Evolutionary conservation across 2,888 invertebrate genomes (phyloP), one percentile per base, ranked within the genome.

Genomic region (Erannis defoliaria): DNA sequence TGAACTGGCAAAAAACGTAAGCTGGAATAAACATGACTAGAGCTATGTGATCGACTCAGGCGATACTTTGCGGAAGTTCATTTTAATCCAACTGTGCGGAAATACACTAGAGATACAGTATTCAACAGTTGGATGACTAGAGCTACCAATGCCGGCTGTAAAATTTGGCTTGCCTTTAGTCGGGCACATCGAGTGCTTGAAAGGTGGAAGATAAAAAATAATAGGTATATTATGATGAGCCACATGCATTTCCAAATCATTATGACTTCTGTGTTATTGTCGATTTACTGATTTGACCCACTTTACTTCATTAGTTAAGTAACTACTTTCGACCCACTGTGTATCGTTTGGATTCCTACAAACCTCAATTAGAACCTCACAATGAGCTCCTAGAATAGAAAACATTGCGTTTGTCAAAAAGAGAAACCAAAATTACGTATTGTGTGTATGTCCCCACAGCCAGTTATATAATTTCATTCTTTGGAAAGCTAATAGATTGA

Each of bases 401-500:
- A 55, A 48, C 50, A 42, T 61, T 45, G n/a, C 60, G 54, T 58
- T 61, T 56, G 64, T 73, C 70, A 66, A 67, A 76, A 78, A 80
- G 79, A 75, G 80, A 78, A 80, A 80, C 77, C 49, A 40, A 55
- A 66, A 76, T 77, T 78, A 76, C 73, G 72, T 76, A 70, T 76
- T 72, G 72, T 73, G 67, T 75, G 74, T 73, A 74, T 68, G 68
- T 69, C 71, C 65, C 71, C 73, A 70, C 68, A 65, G 53, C 54
- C 43, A 55, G 70, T 80, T 80, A 77, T 67, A 74, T 73, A 79
- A 80, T 79, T 68, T 62, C 64, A 69, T 61, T 67, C 72, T 58
- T 54, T 75, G 70, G 80, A 80, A 81, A 81, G 80, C 78, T 71
- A 72, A 72, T 74, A 80, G 76, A 80, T 78, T 77, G 78, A 81